phyloP scores from a whole-genome alignment of 2,888 invertebrate genomes.

The Caenorhabditis uteleia region DNA sequence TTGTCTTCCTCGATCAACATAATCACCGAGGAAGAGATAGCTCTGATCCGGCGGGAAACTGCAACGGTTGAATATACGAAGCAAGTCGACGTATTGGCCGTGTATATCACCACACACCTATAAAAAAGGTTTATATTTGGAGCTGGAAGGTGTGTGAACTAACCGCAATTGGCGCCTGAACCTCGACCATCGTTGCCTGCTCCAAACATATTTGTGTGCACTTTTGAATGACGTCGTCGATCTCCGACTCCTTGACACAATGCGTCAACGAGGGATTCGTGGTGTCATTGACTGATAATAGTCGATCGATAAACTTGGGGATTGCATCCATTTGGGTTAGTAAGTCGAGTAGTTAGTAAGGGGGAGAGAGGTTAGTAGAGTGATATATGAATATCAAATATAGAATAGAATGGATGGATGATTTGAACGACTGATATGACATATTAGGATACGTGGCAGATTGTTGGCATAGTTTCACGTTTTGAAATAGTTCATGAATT shows the following conservation, averaged over 20 bases:
- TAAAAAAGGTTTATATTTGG: too few relatives aligned
- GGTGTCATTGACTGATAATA: constrained; percentile 35
- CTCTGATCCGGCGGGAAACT: constrained; percentile 44
- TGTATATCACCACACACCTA: constrained; percentile 46
- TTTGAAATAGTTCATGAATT: too few relatives aligned
- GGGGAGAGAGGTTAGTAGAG: too few relatives aligned
- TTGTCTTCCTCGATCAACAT: constrained; percentile 37
- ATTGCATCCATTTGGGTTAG: too few relatives aligned
- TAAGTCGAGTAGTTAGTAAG: too few relatives aligned
- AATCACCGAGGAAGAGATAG: constrained; percentile 52
- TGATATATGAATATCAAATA: too few relatives aligned
- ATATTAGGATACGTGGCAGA: too few relatives aligned
- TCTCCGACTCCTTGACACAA: constrained; percentile 21
- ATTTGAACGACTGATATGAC: too few relatives aligned
- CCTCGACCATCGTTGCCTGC: constrained; percentile 41
- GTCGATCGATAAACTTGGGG: too few relatives aligned
- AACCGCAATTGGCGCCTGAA: constrained; percentile 36
- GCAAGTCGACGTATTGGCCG: constrained; percentile 46
- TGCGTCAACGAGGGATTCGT: constrained; percentile 30
- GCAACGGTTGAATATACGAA: constrained; percentile 49
- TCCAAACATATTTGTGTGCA: constrained; percentile 20
- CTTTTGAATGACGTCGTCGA: constrained; percentile 19
- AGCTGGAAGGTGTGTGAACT: too few relatives aligned
- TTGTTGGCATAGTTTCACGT: too few relatives aligned
- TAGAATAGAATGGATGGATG: too few relatives aligned